These are phyloP conservation scores for Daktulosphaira vitifoliae DNA, from an alignment of 1,140 invertebrate species.

Conservation along the genomic window DNA sequence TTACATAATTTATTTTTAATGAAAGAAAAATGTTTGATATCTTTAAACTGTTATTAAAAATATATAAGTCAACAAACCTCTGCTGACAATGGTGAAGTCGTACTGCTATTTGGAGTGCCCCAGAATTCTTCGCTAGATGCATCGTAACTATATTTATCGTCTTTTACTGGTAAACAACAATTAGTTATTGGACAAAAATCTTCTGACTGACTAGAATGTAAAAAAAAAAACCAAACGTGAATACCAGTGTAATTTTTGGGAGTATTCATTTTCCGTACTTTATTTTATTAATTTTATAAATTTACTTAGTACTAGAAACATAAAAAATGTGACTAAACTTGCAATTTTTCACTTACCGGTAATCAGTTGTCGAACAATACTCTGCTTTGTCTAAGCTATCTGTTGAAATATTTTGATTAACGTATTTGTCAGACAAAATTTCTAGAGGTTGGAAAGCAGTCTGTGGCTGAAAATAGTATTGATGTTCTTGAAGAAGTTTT, in stretches of 20 bases:
- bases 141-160: slow-evolving; percentile 61
- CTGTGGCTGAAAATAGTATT: not conserved
- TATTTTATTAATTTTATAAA: no score
- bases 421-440: slow-evolving; percentile 33
- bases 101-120: slow-evolving; percentile 75
- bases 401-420: not conserved
- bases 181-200: slow-evolving; percentile 45
- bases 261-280: no score
- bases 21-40: no score
- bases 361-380: slow-evolving; percentile 11
- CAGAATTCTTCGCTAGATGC: slow-evolving; percentile 74
- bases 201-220: slow-evolving; percentile 34
- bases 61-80: no score
- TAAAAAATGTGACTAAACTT: no score
- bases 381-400: slow-evolving; percentile 1
- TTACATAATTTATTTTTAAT: no score
- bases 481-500: not conserved
- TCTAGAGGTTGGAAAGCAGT: slow-evolving; percentile 37
- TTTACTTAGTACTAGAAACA: no score
- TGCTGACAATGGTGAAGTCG: slow-evolving; percentile 16
- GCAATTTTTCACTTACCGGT: no score
- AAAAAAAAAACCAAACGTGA: no score
- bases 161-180: slow-evolving; percentile 42
- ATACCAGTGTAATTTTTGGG: no score
- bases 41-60: no score